Base-by-base conservation (phyloP, 2,113 vertebrate genomes). In the Merops nubicus region DNA sequence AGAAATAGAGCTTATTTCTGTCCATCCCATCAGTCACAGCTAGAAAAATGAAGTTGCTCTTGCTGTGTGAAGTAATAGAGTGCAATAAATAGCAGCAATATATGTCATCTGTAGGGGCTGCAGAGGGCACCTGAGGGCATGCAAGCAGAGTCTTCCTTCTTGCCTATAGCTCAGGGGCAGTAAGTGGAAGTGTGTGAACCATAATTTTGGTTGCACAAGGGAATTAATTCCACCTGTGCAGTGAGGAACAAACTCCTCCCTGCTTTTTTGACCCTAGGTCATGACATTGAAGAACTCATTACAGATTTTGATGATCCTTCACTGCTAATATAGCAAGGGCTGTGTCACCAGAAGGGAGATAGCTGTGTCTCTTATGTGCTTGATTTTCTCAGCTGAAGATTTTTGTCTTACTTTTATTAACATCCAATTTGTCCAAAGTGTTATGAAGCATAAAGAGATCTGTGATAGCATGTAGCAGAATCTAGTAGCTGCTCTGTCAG, bases 111-210 rank as follows among this genome's bases (percentile, higher is more conserved):
- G 1, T 4, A 62, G n/a, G 42, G 12, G 26, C 69, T 2, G 4
- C 0, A 0, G 40, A 20, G 31, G 22, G 23, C 59, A 54, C 12
- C 5, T 0, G 0, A 42, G 48, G 15, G 36, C 45, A 40, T 17
- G 29, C 0, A 1, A 64, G 31, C 15, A 26, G 40, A 40, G 11
- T 21, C 25, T 64, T 84, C 62, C 15, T 56, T 62, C 48, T 75
- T 75, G 38, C 25, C 22, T 38, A 19, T 25, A 36, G 64, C 5
- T 1, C 15, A 31, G 57, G 36, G 34, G 28, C 40, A 60, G 12
- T 51, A 53, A 73, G 16, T 36, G n/a, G 11, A 68, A 15, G 20
- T 51, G 18, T 13, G 8, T 8, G 48, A 86, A 51, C 54, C 50
- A 73, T n/a, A 22, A 42, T 85, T 88, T 42, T 43, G 13, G 12